A percentile compares a stretch with the other conserved stretches of the same genome.
phyloP scores from a whole-genome alignment of 2,888 invertebrate species.

The Drosophila merina region DNA sequence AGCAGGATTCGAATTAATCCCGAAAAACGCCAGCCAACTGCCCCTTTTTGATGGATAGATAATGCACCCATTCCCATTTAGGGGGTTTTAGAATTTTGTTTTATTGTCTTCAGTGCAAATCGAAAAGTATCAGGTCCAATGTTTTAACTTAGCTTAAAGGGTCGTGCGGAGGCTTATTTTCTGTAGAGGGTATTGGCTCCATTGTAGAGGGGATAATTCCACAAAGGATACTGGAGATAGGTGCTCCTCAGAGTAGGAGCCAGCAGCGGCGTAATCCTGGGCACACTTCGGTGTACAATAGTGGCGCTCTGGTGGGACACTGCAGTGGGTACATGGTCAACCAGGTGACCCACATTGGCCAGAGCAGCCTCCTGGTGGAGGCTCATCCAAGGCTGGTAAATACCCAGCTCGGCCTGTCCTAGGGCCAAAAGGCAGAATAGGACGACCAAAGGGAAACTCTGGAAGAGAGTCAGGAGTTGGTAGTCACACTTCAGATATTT shows the following conservation, averaged over 20 bases:
- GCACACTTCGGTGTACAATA: conserved; percentile 84
- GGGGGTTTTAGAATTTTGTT: conserved; percentile 29
- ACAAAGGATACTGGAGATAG: conserved; percentile 19
- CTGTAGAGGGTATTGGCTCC: conserved; percentile 19
- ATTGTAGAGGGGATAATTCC: conserved; percentile 41
- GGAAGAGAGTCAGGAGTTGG: background rate
- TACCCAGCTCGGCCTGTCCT: conserved; percentile 19
- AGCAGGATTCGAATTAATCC: conserved; percentile 7
- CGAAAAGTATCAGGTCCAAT: conserved; percentile 11
- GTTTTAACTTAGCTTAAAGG: background rate
- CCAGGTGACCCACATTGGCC: conserved; percentile 69
- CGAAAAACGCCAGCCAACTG: background rate
- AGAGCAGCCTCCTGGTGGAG: conserved; percentile 69
- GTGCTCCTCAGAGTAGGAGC: conserved; percentile 32
- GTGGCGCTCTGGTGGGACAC: conserved; percentile 85
- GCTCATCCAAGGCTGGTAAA: conserved; percentile 30
- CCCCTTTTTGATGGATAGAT: conserved; percentile 3
- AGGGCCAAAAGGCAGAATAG: conserved; percentile 13
- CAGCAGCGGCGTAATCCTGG: conserved; percentile 39
- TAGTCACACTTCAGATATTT: background rate
- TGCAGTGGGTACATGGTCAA: conserved; percentile 70
- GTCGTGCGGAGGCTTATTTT: conserved; percentile 27
- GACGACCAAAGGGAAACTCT: conserved; percentile 6
- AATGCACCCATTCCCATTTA: background rate
- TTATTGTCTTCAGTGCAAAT: conserved; percentile 18